Base-by-base conservation (phyloP, 2,113 vertebrate genomes). In the Micronisus gabar region DNA sequence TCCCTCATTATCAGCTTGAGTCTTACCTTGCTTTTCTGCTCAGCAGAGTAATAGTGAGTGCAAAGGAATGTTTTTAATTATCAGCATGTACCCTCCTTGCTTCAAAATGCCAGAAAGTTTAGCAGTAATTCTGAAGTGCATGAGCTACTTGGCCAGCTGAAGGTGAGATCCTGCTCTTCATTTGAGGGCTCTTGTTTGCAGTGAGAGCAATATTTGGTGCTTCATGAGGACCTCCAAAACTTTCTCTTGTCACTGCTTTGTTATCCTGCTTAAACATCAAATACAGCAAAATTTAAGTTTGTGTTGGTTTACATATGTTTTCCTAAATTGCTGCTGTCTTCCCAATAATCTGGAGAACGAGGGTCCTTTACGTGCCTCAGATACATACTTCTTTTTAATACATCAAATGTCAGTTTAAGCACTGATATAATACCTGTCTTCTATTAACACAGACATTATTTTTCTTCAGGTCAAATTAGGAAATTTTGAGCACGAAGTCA, bases 381-480 rank as follows among this genome's bases (percentile, higher is more conserved):
- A 59, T 59, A 19, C 18, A 9, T 68, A 2, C 13, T 15, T 23
- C 18, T 78, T 43, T 19, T 25, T 10, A 16, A 38, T 78, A 25
- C 1, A 15, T 21, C 27, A 58, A 53, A 47, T 61, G 12, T 71
- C 2, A 34, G 90, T 82, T 88, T 86, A 85, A 88, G 75, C n/a
- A 52, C 38, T 66, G 56, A 11, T 43, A 2, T 10, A 85, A 34
- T 25, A 27, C 11, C 23, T 41, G 7, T 5, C 30, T 40, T 38
- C 7, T 30, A 2, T 25, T 87, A 90, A 91, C 34, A 47, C 81
- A 32, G 71, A 2, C 55, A 25, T 63, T 95, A n/a, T 70, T 93
- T 86, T 95, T 95, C 56, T 90, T 14, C 71, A 99, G 99, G 98
- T 99, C 83, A 97, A n/a, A 32, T 70, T 99, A 90, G 99, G 99